These are phyloP conservation scores for Caligus rogercresseyi DNA, from an alignment of 1,140 invertebrate genomes.

Conservation along the genomic window DNA sequence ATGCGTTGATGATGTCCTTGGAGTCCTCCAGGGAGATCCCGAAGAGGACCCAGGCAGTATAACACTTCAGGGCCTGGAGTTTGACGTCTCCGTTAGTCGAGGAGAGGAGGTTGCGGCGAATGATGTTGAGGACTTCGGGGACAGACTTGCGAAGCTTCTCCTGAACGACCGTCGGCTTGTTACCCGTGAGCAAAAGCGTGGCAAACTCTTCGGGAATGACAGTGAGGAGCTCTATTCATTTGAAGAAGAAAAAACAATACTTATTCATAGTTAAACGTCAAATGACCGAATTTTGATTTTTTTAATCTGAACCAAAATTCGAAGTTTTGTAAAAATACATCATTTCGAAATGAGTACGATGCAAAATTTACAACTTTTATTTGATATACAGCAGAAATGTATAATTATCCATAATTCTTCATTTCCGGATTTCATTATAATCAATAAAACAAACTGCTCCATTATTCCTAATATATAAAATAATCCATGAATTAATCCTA, in stretches of 20 bases:
- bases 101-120: constrained; percentile 22
- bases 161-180: not conserved
- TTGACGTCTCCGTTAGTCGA: constrained; percentile 23
- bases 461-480: no score
- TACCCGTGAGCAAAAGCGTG: constrained; percentile 5
- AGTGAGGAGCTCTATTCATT: constrained; percentile 10
- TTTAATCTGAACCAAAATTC: no score
- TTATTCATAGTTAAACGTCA: constrained; percentile 21
- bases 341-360: no score
- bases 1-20: constrained; percentile 30
- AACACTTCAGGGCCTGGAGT: constrained; percentile 38
- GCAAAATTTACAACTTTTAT: no score
- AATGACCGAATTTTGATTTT: not conserved
- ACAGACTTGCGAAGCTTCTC: not conserved
- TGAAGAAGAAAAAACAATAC: constrained; percentile 13
- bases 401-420: no score
- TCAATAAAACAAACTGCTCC: no score
- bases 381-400: no score
- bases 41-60: constrained; percentile 43
- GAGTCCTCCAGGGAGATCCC: constrained; percentile 28
- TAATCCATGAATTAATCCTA: no score
- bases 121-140: constrained; percentile 20
- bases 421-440: no score
- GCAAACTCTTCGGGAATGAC: constrained; percentile 18
- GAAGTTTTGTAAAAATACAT: no score